Conservation (phyloP, 2,113 vertebrate species). For the Brienomyrus longianalis region DNA sequence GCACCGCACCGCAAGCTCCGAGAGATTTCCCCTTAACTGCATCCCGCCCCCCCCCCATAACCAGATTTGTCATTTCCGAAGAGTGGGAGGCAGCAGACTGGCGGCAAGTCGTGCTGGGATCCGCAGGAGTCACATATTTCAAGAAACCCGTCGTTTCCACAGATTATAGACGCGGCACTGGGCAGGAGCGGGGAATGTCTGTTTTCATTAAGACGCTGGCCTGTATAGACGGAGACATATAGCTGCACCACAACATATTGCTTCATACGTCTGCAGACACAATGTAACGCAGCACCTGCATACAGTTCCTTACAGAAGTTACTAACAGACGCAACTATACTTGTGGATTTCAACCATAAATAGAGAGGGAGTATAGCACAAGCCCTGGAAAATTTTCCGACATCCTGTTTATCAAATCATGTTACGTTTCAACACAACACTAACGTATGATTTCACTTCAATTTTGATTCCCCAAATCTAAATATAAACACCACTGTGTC, state of each 20-base stretch:
- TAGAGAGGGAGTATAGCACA: background rate
- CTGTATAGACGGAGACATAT: background rate
- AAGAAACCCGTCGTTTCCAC: background rate
- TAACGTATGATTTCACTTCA: background rate
- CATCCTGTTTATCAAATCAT: background rate
- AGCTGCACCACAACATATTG: background rate
- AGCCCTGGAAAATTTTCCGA: background rate
- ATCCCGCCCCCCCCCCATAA: background rate
- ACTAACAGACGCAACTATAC: background rate
- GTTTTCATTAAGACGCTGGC: background rate
- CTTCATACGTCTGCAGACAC: background rate
- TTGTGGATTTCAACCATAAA: background rate
- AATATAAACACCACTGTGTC: background rate
- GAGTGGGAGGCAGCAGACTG: background rate
- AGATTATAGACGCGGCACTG: background rate
- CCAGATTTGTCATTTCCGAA: conserved; percentile 9
- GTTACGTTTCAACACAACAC: background rate
- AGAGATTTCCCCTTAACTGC: background rate
- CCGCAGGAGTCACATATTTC: background rate
- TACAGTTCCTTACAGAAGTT: background rate
- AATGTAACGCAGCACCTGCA: background rate
- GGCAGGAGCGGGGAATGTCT: background rate
- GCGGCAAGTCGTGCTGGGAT: background rate
- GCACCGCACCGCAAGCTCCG: background rate
- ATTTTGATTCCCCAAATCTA: background rate